Conservation (phyloP, 2,113 vertebrate species). For the Morone saxatilis region DNA sequence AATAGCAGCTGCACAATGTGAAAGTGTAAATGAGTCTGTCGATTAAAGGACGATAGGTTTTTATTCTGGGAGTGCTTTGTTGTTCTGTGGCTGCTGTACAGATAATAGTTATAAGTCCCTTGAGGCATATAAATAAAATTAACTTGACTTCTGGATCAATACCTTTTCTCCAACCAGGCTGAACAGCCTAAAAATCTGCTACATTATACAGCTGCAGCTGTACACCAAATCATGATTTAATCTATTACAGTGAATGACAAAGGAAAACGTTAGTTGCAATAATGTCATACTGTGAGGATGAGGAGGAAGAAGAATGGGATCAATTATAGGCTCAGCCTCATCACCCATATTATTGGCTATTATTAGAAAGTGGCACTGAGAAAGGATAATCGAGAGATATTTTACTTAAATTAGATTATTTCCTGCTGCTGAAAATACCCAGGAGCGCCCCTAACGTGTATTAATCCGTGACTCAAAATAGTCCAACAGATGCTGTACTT, state of each 20-base stretch:
- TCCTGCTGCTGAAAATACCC: too few species aligned
- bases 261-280: not conserved
- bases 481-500: too few species aligned
- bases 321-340: not conserved
- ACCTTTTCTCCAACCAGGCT: not conserved
- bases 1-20: not conserved
- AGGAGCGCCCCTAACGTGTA: too few species aligned
- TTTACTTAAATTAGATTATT: not conserved
- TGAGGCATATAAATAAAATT: not conserved
- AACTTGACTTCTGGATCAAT: not conserved
- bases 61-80: not conserved
- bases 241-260: not conserved
- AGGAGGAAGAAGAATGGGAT: not conserved
- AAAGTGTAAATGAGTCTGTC: not conserved
- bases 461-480: too few species aligned
- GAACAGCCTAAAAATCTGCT: not conserved
- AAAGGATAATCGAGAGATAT: not conserved
- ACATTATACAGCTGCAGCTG: not conserved
- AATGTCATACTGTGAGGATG: not conserved
- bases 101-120: too few species aligned
- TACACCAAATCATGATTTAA: not conserved
- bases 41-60: not conserved
- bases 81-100: not conserved
- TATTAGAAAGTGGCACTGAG: not conserved
- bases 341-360: not conserved